These are phyloP conservation scores for Drosophila birchii DNA, from an alignment of 2,888 invertebrate species.

Conservation along the genomic window DNA sequence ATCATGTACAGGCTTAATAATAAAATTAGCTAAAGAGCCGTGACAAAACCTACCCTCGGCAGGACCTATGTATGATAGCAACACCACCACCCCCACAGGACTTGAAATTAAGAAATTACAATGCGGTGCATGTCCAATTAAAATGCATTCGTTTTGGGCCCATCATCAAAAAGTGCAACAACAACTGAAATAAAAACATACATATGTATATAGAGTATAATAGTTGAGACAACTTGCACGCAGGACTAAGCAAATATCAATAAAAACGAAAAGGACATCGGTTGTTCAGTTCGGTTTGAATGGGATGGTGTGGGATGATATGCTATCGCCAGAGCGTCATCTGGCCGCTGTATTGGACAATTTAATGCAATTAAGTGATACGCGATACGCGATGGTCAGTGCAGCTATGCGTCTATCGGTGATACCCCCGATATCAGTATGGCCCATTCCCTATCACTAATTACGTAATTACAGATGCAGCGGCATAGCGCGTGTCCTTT, in stretches of 20 bases:
- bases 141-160: slow-evolving; percentile 36
- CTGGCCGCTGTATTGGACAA: slow-evolving; percentile 63
- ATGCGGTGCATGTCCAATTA: slow-evolving; percentile 44
- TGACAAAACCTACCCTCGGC: slow-evolving; percentile 3
- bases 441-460: slow-evolving; percentile 55
- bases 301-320: slow-evolving; percentile 19
- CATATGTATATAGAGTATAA: too few relatives aligned
- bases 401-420: slow-evolving; percentile 37
- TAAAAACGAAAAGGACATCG: slow-evolving; percentile 39
- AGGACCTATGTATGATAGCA: background rate
- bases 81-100: slow-evolving; percentile 1
- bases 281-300: background rate
- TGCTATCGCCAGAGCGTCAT: slow-evolving; percentile 54
- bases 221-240: slow-evolving; percentile 27
- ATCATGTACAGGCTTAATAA: slow-evolving; percentile 9
- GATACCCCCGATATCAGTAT: slow-evolving; percentile 51
- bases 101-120: slow-evolving; percentile 69
- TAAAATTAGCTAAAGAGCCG: slow-evolving; percentile 6
- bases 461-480: slow-evolving; percentile 51
- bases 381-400: slow-evolving; percentile 58
- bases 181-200: slow-evolving; percentile 2
- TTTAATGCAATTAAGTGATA: slow-evolving; percentile 76
- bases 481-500: slow-evolving; percentile 59
- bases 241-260: slow-evolving; percentile 52
- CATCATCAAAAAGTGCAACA: slow-evolving; percentile 25